Percentiles rank a stretch among this genome's conserved stretches.
Evolutionary conservation across 2,113 vertebrate genomes (phyloP).

Genomic region (Melanerpes aurifrons): DNA sequence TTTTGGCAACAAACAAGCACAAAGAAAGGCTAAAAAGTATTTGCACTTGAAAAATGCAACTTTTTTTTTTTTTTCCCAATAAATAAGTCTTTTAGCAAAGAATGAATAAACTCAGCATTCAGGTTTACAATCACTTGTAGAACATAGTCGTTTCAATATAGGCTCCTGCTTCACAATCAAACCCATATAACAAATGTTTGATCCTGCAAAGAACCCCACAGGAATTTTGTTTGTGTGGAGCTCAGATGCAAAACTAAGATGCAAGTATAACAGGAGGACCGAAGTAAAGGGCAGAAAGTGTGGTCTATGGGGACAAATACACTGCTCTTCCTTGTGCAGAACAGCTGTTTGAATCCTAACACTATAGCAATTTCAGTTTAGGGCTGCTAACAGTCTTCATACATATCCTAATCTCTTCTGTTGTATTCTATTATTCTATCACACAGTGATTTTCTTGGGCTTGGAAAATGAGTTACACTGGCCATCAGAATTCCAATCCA

Average conservation of each 20-base stretch:
- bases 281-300: background rate
- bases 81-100: background rate
- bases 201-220: background rate
- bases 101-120: background rate
- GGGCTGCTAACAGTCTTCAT: background rate
- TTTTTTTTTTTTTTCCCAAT: background rate
- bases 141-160: background rate
- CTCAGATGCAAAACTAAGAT: background rate
- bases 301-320: background rate
- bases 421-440: constrained; percentile 14
- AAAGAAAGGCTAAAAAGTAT: background rate
- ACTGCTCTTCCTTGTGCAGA: background rate
- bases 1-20: constrained; percentile 8
- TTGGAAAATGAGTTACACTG: constrained; percentile 12
- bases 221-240: background rate
- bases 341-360: background rate
- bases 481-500: background rate
- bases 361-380: background rate
- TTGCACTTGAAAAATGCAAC: background rate
- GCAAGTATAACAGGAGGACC: background rate
- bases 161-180: background rate
- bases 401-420: background rate
- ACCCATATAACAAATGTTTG: background rate
- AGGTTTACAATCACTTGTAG: background rate
- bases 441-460: background rate